Conservation (phyloP, 2,113 vertebrate species). For the Agapornis roseicollis region DNA sequence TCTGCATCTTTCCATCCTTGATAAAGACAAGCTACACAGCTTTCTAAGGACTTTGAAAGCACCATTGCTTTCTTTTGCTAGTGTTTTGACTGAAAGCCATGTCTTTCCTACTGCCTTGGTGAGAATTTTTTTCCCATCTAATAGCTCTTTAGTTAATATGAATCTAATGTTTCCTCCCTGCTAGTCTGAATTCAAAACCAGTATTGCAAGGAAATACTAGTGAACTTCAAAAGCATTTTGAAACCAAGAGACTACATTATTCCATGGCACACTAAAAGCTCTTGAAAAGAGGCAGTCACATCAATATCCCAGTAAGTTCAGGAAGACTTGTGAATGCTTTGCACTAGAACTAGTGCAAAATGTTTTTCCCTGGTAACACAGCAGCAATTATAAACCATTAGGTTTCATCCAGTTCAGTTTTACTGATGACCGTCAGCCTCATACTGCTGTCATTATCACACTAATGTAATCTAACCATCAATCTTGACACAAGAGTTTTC, state of each 20-base stretch:
- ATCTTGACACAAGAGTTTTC: neutral
- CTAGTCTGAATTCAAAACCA: neutral
- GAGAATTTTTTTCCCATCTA: neutral
- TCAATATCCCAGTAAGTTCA: neutral
- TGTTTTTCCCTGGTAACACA: neutral
- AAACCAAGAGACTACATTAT: neutral
- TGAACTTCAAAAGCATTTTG: neutral
- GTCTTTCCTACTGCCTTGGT: neutral
- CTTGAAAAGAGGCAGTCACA: neutral
- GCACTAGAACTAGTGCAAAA: neutral
- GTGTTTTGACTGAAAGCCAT: neutral
- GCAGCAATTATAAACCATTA: neutral
- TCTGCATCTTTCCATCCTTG: neutral
- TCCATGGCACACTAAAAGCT: neutral
- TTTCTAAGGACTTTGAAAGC: neutral
- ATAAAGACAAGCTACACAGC: neutral
- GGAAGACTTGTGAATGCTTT: neutral
- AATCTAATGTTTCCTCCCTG: neutral
- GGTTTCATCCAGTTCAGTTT: accelerated
- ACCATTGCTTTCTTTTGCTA: neutral
- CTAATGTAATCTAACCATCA: neutral
- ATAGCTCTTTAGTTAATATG: neutral
- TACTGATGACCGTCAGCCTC: neutral
- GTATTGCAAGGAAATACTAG: neutral
- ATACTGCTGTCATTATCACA: neutral